Percentiles rank a stretch among this genome's conserved stretches.
These are phyloP conservation scores for Clinocottus analis DNA, from an alignment of 2,113 vertebrate genomes.

Conservation along the genomic window DNA sequence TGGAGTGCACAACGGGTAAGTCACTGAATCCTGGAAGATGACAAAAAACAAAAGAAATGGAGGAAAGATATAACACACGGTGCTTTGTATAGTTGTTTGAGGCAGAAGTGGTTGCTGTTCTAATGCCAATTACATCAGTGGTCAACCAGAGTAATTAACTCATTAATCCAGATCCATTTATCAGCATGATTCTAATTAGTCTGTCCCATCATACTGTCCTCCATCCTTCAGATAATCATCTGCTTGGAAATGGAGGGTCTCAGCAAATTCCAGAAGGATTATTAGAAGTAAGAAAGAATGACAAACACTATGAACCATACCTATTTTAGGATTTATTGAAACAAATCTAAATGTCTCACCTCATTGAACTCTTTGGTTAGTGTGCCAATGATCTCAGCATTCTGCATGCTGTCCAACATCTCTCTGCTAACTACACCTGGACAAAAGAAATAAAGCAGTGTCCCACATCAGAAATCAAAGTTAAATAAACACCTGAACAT, in stretches of 20 bases:
- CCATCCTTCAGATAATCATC: constrained; percentile 34
- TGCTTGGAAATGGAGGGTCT: constrained; percentile 23
- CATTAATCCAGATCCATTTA: constrained; percentile 50
- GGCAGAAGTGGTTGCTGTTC: constrained; percentile 5
- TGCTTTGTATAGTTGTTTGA: background rate
- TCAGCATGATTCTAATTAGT: constrained; percentile 56
- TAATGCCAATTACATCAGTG: constrained; percentile 35
- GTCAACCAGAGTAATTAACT: constrained; percentile 48
- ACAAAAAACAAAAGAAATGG: background rate
- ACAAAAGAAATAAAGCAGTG: background rate
- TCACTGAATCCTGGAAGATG: constrained; percentile 81
- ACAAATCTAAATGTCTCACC: constrained; percentile 72
- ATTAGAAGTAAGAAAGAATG: constrained; percentile 1
- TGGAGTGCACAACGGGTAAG: constrained; percentile 84
- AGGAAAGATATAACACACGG: background rate
- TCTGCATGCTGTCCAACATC: constrained; percentile 87
- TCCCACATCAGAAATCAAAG: background rate
- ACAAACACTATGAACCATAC: background rate
- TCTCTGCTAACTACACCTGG: constrained; percentile 85
- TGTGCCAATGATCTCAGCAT: constrained; percentile 88
- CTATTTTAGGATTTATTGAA: constrained; percentile 8
- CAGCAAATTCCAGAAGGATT: constrained; percentile 38
- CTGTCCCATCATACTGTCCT: constrained; percentile 28
- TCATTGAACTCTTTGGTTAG: constrained; percentile 90
- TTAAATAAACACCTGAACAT: background rate